A percentile compares a stretch with the other conserved stretches of the same genome.
Conservation (phyloP, 2,113 vertebrate genomes). For the Chauna torquata region DNA sequence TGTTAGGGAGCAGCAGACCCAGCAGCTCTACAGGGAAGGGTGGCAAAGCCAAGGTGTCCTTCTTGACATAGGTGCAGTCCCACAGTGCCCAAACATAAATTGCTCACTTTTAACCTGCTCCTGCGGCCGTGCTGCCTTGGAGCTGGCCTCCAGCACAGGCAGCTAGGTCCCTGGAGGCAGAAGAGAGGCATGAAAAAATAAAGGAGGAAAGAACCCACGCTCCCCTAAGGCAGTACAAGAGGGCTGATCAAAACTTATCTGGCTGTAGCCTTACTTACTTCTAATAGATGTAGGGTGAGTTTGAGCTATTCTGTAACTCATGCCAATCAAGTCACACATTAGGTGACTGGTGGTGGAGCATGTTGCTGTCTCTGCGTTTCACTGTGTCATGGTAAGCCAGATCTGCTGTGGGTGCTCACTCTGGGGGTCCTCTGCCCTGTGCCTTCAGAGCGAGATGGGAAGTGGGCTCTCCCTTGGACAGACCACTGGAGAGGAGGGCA, state of each 20-base stretch:
- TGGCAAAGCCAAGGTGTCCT: neutral
- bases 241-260: neutral
- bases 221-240: neutral
- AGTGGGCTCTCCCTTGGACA: neutral
- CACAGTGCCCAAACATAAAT: neutral
- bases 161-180: neutral
- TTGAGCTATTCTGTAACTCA: neutral
- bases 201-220: neutral
- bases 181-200: neutral
- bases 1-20: neutral
- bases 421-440: neutral
- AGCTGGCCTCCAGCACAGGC: neutral
- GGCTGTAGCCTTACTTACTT: neutral
- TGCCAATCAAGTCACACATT: neutral
- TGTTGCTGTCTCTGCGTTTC: neutral
- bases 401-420: neutral
- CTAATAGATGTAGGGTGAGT: neutral
- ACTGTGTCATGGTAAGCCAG: neutral
- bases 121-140: fast-evolving
- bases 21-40: fast-evolving
- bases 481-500: neutral
- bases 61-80: neutral
- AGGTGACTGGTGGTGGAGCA: neutral
- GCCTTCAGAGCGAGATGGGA: neutral
- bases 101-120: too few relatives aligned